phyloP scores from a whole-genome alignment of 2,888 invertebrate species.

The Cephus nigrinus region DNA sequence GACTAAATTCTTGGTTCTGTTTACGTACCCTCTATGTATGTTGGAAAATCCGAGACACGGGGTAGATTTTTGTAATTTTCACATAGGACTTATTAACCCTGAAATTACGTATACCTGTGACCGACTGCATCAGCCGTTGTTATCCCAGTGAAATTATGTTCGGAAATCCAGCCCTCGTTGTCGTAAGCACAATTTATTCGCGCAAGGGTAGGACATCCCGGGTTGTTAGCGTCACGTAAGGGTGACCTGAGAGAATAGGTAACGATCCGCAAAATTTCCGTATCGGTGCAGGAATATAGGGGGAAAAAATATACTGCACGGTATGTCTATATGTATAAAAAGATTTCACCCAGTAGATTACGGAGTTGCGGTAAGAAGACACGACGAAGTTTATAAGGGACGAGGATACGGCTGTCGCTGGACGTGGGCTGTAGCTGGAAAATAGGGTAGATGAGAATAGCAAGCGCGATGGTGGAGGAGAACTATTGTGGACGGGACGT shows the following conservation, averaged over 20 bases:
- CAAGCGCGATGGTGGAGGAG: background rate
- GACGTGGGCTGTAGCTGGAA: background rate
- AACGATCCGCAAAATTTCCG: too few relatives aligned
- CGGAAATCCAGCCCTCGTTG: too few relatives aligned
- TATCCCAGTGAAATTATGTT: too few relatives aligned
- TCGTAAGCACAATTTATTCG: too few relatives aligned
- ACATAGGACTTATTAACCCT: background rate
- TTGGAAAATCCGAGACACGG: too few relatives aligned
- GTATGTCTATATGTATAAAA: background rate
- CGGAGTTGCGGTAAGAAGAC: background rate
- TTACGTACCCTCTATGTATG: too few relatives aligned
- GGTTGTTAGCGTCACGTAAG: too few relatives aligned
- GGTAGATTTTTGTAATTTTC: background rate
- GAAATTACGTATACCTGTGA: too few relatives aligned
- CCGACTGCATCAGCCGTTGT: too few relatives aligned
- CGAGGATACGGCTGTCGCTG: background rate
- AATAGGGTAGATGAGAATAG: background rate
- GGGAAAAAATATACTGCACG: background rate
- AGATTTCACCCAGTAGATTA: background rate
- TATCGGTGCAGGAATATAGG: too few relatives aligned
- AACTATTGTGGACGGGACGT: background rate
- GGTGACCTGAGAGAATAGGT: too few relatives aligned
- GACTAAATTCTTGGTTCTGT: background rate
- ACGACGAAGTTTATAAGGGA: background rate
- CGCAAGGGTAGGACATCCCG: too few relatives aligned